Evolutionary conservation across 2,113 vertebrate species (phyloP).

Genomic region (Mustela nigripes): DNA sequence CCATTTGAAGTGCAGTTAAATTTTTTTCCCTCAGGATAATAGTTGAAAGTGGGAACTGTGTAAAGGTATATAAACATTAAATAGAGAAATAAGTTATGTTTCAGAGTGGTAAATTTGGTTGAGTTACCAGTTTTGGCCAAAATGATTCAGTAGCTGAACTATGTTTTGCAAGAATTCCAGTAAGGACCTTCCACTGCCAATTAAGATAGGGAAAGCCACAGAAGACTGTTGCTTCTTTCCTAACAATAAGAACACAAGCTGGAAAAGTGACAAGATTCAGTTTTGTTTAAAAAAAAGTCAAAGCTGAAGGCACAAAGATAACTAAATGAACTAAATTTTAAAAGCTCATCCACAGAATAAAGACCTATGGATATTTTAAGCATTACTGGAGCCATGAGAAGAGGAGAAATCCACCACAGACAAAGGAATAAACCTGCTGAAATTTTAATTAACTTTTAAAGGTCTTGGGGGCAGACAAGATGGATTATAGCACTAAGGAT

Average conservation of each 20-base stretch:
- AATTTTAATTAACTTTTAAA: constrained; percentile 17
- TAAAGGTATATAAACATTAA: constrained; percentile 21
- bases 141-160: constrained; percentile 31
- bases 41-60: neutral
- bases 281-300: neutral
- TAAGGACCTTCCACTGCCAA: neutral
- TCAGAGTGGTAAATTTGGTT: neutral
- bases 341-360: neutral
- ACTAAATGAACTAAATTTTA: neutral
- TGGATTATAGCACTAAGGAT: neutral
- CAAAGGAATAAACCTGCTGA: neutral
- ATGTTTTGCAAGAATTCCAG: neutral
- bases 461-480: neutral
- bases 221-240: neutral
- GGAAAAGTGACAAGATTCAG: neutral
- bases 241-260: neutral
- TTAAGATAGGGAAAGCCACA: neutral
- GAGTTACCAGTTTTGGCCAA: constrained; percentile 6
- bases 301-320: neutral
- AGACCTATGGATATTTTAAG: neutral
- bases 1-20: neutral
- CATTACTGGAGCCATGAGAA: neutral
- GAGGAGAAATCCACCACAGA: neutral
- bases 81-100: neutral
- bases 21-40: neutral